phyloP scores from a whole-genome alignment of 2,888 invertebrate species.

The Trichogramma dendrolimi region DNA sequence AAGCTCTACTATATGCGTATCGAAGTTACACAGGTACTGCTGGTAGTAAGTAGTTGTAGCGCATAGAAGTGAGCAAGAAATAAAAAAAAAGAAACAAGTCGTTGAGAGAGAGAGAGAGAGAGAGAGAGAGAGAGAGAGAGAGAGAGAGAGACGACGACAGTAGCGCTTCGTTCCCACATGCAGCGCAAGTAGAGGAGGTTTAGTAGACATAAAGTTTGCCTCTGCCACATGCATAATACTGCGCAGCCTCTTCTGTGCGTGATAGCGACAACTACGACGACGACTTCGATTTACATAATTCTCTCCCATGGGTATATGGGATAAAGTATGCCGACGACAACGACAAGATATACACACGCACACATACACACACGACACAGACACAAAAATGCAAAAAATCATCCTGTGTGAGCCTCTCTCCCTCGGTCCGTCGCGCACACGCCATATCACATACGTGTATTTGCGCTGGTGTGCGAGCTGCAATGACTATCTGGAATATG shows the following conservation, averaged over 20 bases:
- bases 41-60: slow-evolving; percentile 18
- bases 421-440: no score
- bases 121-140: background rate
- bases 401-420: no score
- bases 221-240: slow-evolving; percentile 37
- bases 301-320: slow-evolving; percentile 19
- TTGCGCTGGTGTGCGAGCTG: no score
- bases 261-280: slow-evolving; percentile 37
- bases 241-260: slow-evolving; percentile 30
- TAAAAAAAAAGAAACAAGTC: slow-evolving; percentile 2
- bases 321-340: no score
- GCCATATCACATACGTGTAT: no score
- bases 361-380: no score
- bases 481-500: no score
- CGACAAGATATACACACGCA: no score
- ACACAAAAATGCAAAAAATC: no score
- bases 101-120: slow-evolving; percentile 12
- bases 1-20: no score
- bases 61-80: slow-evolving; percentile 1
- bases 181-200: no score
- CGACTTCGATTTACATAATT: slow-evolving; percentile 42
- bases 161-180: slow-evolving; percentile 20
- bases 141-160: slow-evolving; percentile 33
- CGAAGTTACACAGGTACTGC: background rate
- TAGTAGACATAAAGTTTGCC: slow-evolving; percentile 9